Evolutionary conservation across 2,797 vertebrate genomes (phyloP), one percentile per base, ranked within the genome.

Genomic region (Lophotriccus pileatus): DNA sequence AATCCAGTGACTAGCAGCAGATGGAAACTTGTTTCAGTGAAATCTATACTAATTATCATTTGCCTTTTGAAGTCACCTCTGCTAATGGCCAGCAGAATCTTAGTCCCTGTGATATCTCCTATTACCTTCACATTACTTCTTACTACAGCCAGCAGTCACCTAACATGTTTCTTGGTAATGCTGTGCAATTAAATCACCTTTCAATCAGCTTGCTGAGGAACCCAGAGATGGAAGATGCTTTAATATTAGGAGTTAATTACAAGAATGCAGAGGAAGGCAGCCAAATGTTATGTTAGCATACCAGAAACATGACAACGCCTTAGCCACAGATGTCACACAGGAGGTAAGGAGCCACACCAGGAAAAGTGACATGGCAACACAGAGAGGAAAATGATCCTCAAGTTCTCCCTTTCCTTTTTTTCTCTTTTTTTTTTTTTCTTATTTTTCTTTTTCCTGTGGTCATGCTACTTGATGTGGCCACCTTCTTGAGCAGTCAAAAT

Each of bases 31-130:
- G 80, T 60, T 80, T 90, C 85, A 92, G 50, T 63, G 53, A 95
- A 93, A 96, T 75, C 89, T 50, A 85, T 36, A 56, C 86, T 95
- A 96, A 96, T 97, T 95, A 96, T 55, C 70, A 70, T 81, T 86
- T 86, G 78, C 87, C 94, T 90, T 96, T 94, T 96, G 88, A 95
- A 95, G 89, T 93, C 91, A 92, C 83, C 92, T 90, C 84, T 93
- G 87, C 66, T 93, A 95, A 95, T 79, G 92, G 94, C 90, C 89
- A 92, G 80, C 53, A 95, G 94, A 94, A 96, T 92, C 80, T 96
- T 79, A 84, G 79, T 75, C n/a, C 53, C 94, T 96, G 83, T 96
- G 93, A 94, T 95, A 96, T 83, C 64, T 93, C 53, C 76, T 93
- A 94, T 91, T 90, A 90, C 76, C 50, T 94, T 80, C n/a, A 69